Evolutionary conservation across 53 echinoderm and acorn worm species (phyloP).

Genomic region (Astropecten irregularis): DNA sequence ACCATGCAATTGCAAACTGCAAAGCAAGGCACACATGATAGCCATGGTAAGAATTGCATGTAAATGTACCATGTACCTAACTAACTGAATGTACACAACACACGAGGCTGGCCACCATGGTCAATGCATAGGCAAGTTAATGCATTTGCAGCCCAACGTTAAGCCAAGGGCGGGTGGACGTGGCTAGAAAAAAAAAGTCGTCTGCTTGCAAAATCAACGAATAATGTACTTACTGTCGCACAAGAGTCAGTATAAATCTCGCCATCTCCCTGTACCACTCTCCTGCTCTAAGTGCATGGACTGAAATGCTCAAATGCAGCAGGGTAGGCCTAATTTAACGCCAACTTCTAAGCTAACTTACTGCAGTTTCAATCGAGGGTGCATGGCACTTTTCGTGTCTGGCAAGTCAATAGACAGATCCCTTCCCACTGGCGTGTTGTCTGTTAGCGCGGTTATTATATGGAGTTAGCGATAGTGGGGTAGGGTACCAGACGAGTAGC

Average conservation of each 20-base stretch:
- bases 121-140: too few species aligned
- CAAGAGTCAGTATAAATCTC: constrained; percentile 56
- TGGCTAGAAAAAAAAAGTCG: too few species aligned
- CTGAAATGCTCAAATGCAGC: background rate
- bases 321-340: background rate
- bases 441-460: background rate
- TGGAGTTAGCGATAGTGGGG: background rate
- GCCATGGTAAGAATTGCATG: too few species aligned
- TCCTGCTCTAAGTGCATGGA: constrained; percentile 9
- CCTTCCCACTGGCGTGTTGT: background rate
- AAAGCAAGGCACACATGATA: too few species aligned
- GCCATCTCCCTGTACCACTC: constrained; percentile 36
- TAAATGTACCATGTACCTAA: too few species aligned
- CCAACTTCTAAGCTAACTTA: background rate
- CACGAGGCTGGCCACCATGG: too few species aligned
- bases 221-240: constrained; percentile 57
- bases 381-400: constrained; percentile 10
- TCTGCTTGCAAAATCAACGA: too few species aligned
- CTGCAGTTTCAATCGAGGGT: background rate
- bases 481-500: constrained; percentile 22
- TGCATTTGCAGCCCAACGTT: too few species aligned
- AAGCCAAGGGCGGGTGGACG: too few species aligned
- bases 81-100: too few species aligned
- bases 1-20: too few species aligned
- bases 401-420: background rate